Conservation (phyloP, 2,888 invertebrate species). For the Cheilosia impressa region DNA sequence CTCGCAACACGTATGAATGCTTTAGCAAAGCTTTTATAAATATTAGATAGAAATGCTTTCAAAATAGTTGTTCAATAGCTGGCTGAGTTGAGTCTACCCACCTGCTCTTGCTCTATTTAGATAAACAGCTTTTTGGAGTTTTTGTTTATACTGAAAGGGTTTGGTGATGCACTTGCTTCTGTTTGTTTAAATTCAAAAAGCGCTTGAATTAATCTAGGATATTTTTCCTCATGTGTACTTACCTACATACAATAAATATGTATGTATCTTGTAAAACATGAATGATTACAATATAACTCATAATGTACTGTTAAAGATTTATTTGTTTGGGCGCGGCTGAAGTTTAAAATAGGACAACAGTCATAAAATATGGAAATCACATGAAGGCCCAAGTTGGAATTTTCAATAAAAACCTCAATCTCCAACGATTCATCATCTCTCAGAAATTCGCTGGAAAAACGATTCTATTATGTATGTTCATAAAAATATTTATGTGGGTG, state of each 20-base stretch:
- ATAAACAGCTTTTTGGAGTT: too few species aligned
- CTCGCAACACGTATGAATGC: slow-evolving; percentile 54
- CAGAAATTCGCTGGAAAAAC: background rate
- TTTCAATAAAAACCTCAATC: slow-evolving; percentile 3
- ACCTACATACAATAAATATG: background rate
- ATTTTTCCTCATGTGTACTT: background rate
- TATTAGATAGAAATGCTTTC: slow-evolving; percentile 13
- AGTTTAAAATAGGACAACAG: background rate
- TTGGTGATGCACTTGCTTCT: too few species aligned
- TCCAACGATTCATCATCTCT: background rate
- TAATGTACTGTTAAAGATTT: background rate
- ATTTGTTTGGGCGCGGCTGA: slow-evolving; percentile 23
- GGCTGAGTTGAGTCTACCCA: background rate
- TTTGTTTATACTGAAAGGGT: too few species aligned
- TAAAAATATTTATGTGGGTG: too few species aligned
- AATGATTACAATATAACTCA: background rate
- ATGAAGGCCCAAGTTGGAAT: background rate
- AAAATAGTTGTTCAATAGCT: background rate
- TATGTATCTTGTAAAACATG: background rate
- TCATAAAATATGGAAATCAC: background rate
- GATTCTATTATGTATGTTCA: background rate
- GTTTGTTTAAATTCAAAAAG: too few species aligned
- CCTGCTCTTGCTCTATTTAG: too few species aligned
- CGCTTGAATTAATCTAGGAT: too few species aligned
- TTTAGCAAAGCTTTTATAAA: slow-evolving; percentile 28